phyloP scores from a whole-genome alignment of 2,888 invertebrate species.

The Athalia rosae region DNA sequence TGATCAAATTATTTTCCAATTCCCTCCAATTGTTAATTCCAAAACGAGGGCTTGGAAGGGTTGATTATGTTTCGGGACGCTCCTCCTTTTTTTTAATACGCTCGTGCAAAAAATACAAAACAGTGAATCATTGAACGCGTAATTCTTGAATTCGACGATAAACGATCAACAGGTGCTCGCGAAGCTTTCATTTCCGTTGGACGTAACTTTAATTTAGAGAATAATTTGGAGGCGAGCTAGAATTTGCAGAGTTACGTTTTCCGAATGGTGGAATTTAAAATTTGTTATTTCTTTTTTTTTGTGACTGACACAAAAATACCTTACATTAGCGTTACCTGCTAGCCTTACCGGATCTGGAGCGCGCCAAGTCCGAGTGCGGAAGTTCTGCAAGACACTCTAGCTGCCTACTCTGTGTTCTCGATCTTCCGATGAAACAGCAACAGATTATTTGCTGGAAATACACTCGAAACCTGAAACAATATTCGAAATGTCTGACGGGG shows the following conservation, averaged over 20 bases:
- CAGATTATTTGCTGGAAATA: conserved; percentile 70
- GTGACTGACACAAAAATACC: conserved; percentile 18
- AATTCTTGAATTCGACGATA: background rate
- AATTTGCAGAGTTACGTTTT: background rate
- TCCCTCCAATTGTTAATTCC: no score
- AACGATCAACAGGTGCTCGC: background rate
- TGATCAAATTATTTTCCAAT: no score
- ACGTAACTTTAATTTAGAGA: background rate
- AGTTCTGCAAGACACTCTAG: conserved; percentile 59
- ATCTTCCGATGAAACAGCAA: conserved; percentile 75
- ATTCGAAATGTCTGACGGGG: background rate
- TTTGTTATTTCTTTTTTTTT: background rate
- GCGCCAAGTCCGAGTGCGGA: conserved; percentile 58
- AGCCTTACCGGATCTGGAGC: conserved; percentile 58
- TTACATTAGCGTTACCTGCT: conserved; percentile 44
- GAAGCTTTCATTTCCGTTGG: conserved; percentile 18
- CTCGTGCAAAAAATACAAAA: background rate
- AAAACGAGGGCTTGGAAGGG: no score
- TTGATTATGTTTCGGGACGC: no score
- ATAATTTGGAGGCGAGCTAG: background rate
- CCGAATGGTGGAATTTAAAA: background rate
- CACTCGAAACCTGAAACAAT: conserved; percentile 67
- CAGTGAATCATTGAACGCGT: background rate
- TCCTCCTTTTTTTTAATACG: background rate
- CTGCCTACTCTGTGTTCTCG: conserved; percentile 75